Conservation (phyloP, 2,888 invertebrate species). For the Tenthredo distinguenda region DNA sequence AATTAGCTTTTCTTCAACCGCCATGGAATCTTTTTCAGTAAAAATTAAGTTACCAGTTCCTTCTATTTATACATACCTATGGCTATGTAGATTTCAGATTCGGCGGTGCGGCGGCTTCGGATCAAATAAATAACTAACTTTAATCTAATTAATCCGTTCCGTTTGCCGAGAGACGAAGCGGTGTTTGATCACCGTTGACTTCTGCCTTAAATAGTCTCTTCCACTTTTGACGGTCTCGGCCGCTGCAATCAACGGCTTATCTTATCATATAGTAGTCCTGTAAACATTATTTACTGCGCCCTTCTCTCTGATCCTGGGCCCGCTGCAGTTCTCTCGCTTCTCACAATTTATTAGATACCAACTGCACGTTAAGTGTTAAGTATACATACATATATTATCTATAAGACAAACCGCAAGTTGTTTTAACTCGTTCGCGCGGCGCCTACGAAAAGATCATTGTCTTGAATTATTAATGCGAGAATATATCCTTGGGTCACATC, state of each 20-base stretch:
- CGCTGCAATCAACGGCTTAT: conserved; percentile 19
- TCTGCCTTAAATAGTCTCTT: conserved; percentile 14
- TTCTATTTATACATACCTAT: neutral
- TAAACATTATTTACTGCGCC: conserved; percentile 10
- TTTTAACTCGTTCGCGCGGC: neutral
- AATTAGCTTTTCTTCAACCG: neutral
- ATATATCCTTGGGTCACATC: neutral
- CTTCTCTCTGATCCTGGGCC: neutral
- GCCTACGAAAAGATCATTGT: neutral
- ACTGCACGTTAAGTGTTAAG: neutral
- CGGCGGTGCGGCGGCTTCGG: neutral
- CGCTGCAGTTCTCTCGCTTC: conserved; percentile 7
- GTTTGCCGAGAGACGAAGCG: conserved; percentile 43
- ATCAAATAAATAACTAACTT: conserved; percentile 35
- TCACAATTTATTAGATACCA: conserved; percentile 7
- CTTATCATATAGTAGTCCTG: conserved; percentile 33
- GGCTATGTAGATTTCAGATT: neutral
- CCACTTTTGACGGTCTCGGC: neutral
- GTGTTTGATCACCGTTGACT: conserved; percentile 52
- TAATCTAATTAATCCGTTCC: conserved; percentile 38
- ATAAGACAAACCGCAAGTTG: neutral
- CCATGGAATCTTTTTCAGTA: neutral
- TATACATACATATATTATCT: neutral
- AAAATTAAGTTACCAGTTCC: neutral
- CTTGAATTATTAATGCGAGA: neutral